Conservation (phyloP, 2,113 vertebrate genomes). For the Neogobius melanostomus region DNA sequence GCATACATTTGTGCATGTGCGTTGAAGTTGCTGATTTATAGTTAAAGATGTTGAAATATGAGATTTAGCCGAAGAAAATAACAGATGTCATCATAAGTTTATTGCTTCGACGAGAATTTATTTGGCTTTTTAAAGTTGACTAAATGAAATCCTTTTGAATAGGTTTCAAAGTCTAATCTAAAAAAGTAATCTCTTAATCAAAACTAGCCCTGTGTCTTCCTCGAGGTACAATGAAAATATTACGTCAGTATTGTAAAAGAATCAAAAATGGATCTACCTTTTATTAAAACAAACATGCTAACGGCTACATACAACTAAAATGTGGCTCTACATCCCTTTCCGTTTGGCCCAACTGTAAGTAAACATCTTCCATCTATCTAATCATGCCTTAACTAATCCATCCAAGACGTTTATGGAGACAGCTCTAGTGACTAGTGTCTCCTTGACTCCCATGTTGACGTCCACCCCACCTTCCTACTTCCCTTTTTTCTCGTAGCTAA, state of each 20-base stretch:
- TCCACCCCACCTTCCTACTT: no score
- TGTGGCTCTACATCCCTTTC: background rate
- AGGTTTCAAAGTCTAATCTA: no score
- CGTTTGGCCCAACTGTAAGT: background rate
- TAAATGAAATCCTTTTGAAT: background rate
- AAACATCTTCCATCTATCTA: background rate
- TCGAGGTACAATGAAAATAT: no score
- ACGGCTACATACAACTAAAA: no score
- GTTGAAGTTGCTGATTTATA: background rate
- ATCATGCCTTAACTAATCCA: background rate
- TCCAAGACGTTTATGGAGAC: background rate
- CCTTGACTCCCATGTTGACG: background rate
- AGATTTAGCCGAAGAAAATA: background rate
- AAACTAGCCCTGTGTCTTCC: no score
- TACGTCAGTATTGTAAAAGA: no score
- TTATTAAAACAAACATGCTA: no score
- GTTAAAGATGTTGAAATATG: background rate
- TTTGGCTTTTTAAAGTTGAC: background rate
- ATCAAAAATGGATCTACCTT: no score
- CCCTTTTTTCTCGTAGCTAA: conserved; percentile 9
- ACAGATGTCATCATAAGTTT: background rate
- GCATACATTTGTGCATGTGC: background rate
- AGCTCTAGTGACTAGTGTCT: conserved; percentile 14
- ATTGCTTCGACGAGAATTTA: background rate
- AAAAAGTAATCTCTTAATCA: no score